Base-by-base conservation (phyloP, 2,113 vertebrate species). In the Ameiurus melas region DNA sequence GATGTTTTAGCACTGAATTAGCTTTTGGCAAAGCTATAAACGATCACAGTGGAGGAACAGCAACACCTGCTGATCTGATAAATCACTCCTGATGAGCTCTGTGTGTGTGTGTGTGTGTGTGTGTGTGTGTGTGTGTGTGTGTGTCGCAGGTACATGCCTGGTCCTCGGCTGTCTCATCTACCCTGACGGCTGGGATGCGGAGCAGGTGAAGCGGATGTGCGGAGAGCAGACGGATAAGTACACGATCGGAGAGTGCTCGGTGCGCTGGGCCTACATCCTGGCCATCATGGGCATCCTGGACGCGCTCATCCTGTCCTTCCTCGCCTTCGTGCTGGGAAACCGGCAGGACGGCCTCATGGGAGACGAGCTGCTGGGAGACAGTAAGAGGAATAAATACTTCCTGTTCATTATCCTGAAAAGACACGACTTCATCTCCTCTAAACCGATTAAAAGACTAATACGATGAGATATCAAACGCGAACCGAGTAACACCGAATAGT, bases 231-330 rank as follows among this genome's bases (percentile, higher is more conserved):
- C 98, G 39, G 98, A 98, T 94, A 99, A 99, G 94, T 99, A 99
- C 96, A 97, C 97, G 2, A 96, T 99, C 75, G 98, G 98, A 20
- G 97, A 98, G 92, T 99, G 95, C 92, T 96, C 95, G 0, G 93
- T 96, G 91, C 95, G 95, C 92, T 96, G 95, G 95, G 95, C 95
- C 0, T 99, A 99, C 95, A 99, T 99, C 94, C 95, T 99, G 95
- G 98, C 98, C 39, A 99, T 99, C 94, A 99, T 99, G 96, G 98
- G 98, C 93, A 99, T 99, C 95, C 90, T 99, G 96, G 98, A 99
- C 91, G 98, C 95, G 0, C 95, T 96, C 90, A 95, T 96, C 90
- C 95, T 96, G 58, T 95, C 95, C 87, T 96, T 95, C 92, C 93
- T 96, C 85, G 95, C 95, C 83, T 96, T 96, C 27, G 95, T 96